Base-by-base conservation (phyloP, 2,888 invertebrate genomes). In the Tanytarsus gracilentus region DNA sequence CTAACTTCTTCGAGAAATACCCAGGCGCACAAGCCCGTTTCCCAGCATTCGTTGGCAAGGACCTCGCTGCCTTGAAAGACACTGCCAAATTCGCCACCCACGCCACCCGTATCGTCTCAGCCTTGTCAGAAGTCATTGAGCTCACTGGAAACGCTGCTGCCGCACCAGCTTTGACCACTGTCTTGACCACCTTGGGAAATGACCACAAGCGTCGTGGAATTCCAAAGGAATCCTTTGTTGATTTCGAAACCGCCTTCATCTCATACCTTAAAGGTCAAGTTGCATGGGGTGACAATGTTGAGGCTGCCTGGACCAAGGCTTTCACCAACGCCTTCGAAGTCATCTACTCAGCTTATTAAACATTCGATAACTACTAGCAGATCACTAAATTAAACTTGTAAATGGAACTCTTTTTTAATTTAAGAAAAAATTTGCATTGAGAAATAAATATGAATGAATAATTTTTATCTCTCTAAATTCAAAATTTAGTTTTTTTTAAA, bases 201-300 rank as follows among this genome's bases (percentile, higher is more conserved):
- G 21, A 44, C 44, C 44, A 44, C 23, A 44, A 44, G 6, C 18
- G 18, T 7, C 44, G 44, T 44, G 44, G 44, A 44, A 21, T 44
- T 7, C 5, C 44, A 18, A 21, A 16, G 4, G 21, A 7, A 21
- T 21, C 16, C 16, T 44, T 44, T 7, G 44, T 11, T 4, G 18
- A 44, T 21, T 44, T 44, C 23, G 18, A 16, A 44, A 44, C 44
- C 23, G 44, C 44, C 4, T 11, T 44, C 2, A 21, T 36, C 8
- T 3, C 36, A 1, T 36, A 36, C 36, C 14, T 36, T 6, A 4
- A n/a, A 36, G 14, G 14, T 14, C 7, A 36, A 5, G 36, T 36
- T 36, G n/a, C 36, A 36, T 36, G 36, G 36, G 36, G 36, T 36
- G 36, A 36, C n/a, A 36, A 36, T 36, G 36, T 36, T 36, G 36